Evolutionary conservation across 1,140 invertebrate genomes (phyloP), one percentile per base, ranked within the genome.

Genomic region (Euura lappo): DNA sequence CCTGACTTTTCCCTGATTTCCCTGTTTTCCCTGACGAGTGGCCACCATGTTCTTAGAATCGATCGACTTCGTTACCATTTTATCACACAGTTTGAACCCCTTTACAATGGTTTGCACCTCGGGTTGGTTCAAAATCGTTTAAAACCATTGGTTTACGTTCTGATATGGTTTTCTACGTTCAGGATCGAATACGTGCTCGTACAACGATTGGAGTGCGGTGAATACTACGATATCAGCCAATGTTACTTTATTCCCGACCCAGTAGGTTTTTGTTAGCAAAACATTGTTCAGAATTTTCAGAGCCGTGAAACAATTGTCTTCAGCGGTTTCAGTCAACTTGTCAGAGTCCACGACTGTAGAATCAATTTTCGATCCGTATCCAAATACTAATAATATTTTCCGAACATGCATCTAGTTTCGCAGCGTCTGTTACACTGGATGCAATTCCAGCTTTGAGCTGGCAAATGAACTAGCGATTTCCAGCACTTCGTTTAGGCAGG

Each of bases 391-490:
- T n/a, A n/a, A n/a, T n/a, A n/a, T n/a, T n/a, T n/a, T n/a, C n/a
- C n/a, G n/a, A n/a, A n/a, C n/a, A n/a, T n/a, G n/a, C n/a, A n/a
- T n/a, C n/a, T n/a, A n/a, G 65, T 70, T 43, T 70, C 8, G 42
- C 74, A 75, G 51, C 11, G 11, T 11, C 66, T 11, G 79, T 47
- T 6, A 79, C 81, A 10, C 45, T 6, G 11, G 69, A 4, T 70
- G 44, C 6, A 10, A 47, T 70, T 42, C 8, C 80, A 96, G 85
- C 86, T 97, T 98, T 7, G 90, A 80, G 75, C 91, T 88, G 11
- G 97, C 98, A 90, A 97, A 99, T 76, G 93, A 88, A 78, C 90
- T 90, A 11, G 97, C 96, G 72, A 93, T 85, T 78, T 93, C 87
- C 8, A 98, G 83, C 65, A 95, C 94, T 84, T 97, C 92, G 64